A percentile compares a stretch with the other conserved stretches of the same genome.
These are phyloP conservation scores for Nomada goodeniana DNA, from an alignment of 2,888 invertebrate genomes.

Conservation along the genomic window DNA sequence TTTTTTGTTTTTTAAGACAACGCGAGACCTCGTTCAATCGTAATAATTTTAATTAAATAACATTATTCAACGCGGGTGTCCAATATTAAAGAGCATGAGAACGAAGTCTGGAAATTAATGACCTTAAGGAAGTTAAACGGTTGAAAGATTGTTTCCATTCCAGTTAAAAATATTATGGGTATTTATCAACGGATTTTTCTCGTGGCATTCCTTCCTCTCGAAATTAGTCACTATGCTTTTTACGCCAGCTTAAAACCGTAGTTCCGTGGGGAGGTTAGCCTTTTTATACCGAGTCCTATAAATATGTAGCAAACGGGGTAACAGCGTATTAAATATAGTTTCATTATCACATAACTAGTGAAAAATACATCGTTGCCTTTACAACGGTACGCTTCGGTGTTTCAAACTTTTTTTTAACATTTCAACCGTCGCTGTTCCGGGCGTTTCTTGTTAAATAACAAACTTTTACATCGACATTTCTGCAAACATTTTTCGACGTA, in stretches of 20 bases:
- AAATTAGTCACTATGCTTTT: conserved; percentile 11
- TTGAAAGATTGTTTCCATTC: not conserved
- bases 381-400: not conserved
- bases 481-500: too few relatives aligned
- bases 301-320: conserved; percentile 28
- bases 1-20: not conserved
- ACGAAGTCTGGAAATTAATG: not conserved
- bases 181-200: not conserved
- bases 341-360: conserved; percentile 3
- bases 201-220: too few relatives aligned
- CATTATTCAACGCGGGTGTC: too few relatives aligned
- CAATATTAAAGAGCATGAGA: not conserved
- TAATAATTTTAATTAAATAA: too few relatives aligned
- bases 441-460: not conserved
- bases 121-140: not conserved
- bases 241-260: not conserved
- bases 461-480: too few relatives aligned
- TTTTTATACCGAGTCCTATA: conserved; percentile 8
- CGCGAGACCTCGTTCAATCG: too few relatives aligned
- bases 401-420: not conserved
- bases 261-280: not conserved
- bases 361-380: not conserved
- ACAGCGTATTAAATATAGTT: conserved; percentile 31
- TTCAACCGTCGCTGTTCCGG: not conserved
- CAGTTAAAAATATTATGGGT: not conserved